Evolutionary conservation across 2,888 invertebrate species (phyloP).

Genomic region (Eupelmus urozonus): DNA sequence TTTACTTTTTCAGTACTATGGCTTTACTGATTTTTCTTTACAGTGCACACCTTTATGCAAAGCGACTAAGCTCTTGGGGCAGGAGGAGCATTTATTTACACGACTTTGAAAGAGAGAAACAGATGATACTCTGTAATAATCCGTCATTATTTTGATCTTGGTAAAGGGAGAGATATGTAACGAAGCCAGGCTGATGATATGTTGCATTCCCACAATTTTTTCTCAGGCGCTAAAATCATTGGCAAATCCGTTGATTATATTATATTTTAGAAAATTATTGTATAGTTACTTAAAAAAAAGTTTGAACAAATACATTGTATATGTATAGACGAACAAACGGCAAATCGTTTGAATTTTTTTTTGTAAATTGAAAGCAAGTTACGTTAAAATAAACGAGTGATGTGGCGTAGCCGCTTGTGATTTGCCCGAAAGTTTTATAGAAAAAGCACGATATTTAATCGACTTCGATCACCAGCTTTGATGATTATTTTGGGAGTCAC

Average conservation of each 20-base stretch:
- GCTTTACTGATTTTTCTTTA: no score
- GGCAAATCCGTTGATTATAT: slow-evolving; percentile 22
- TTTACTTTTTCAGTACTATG: no score
- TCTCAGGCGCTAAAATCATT: slow-evolving; percentile 30
- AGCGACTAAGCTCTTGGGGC: background rate
- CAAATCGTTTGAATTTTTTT: slow-evolving; percentile 14
- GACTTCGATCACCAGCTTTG: slow-evolving; percentile 13
- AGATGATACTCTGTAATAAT: slow-evolving; percentile 44
- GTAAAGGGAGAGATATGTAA: slow-evolving; percentile 5
- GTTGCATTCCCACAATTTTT: slow-evolving; percentile 46
- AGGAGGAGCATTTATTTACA: slow-evolving; percentile 29
- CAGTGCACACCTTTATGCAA: slow-evolving; percentile 1
- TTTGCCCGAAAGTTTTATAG: slow-evolving; percentile 16
- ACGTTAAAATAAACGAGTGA: slow-evolving; percentile 7
- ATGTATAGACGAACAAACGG: slow-evolving; percentile 11
- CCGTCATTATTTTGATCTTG: slow-evolving; percentile 40
- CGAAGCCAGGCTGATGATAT: slow-evolving; percentile 34
- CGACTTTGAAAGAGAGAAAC: slow-evolving; percentile 14
- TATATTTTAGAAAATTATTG: slow-evolving; percentile 28
- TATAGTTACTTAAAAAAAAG: slow-evolving; percentile 29
- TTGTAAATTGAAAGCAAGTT: slow-evolving; percentile 24
- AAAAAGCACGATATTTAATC: no score
- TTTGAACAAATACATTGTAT: slow-evolving; percentile 18
- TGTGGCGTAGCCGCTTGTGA: slow-evolving; percentile 28
- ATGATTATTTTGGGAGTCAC: slow-evolving; percentile 6